Percentiles rank a stretch among this genome's conserved stretches.
phyloP scores from a whole-genome alignment of 2,113 vertebrate genomes.

The Ailurus styani region DNA sequence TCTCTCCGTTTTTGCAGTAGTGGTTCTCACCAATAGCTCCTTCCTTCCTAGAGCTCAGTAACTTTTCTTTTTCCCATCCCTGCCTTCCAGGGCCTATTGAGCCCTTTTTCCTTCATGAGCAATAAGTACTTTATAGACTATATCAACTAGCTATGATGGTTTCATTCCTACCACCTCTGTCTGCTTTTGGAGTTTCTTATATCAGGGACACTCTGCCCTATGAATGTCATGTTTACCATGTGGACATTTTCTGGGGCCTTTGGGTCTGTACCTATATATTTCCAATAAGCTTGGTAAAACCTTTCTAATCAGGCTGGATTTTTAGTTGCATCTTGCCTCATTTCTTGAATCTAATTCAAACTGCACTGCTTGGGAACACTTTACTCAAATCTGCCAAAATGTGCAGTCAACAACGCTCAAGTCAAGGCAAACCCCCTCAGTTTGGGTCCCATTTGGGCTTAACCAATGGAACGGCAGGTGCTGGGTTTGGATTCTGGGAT shows the following conservation, averaged over 20 bases:
- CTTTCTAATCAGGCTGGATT: not conserved
- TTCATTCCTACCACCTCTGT: not conserved
- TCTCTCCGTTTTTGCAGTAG: not conserved
- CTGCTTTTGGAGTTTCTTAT: not conserved
- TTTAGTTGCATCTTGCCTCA: not conserved
- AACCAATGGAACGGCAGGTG: not conserved
- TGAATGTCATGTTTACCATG: not conserved
- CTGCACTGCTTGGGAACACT: not conserved
- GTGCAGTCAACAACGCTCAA: not conserved
- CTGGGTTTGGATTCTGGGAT: not conserved
- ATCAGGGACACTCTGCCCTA: not conserved
- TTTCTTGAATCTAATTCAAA: not conserved
- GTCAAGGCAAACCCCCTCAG: not conserved
- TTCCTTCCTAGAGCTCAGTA: not conserved
- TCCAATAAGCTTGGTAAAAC: not conserved
- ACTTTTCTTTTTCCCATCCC: not conserved
- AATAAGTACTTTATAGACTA: not conserved
- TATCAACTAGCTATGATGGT: not conserved
- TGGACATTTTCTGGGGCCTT: not conserved
- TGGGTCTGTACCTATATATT: not conserved
- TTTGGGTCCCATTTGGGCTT: not conserved
- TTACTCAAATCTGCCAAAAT: not conserved
- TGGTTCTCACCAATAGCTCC: not conserved
- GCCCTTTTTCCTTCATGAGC: not conserved
- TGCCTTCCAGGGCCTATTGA: not conserved